Evolutionary conservation across 2,888 invertebrate species (phyloP).

Genomic region (Drosophila parthenogenetica): DNA sequence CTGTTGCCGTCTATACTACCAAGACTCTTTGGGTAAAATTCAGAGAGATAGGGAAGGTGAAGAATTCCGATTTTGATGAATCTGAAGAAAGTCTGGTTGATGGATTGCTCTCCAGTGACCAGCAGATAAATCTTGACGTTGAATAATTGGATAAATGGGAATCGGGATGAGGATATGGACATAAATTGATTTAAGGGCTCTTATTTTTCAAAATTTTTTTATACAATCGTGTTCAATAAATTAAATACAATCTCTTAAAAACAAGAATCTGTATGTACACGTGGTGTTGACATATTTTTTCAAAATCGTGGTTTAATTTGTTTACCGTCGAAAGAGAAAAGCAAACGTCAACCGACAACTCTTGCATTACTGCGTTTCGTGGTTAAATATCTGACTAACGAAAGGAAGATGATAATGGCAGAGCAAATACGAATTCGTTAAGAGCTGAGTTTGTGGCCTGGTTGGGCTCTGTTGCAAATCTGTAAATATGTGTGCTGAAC

Average conservation of each 20-base stretch:
- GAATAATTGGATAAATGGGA: background rate
- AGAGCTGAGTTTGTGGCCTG: conserved; percentile 7
- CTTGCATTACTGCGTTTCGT: background rate
- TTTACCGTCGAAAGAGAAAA: conserved; percentile 1
- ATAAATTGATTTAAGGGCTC: conserved; percentile 1
- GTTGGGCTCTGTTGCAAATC: conserved; percentile 25
- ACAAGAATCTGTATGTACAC: background rate
- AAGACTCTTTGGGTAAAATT: conserved; percentile 52
- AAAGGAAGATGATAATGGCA: conserved; percentile 19
- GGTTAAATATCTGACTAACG: background rate
- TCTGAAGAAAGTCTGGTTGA: background rate
- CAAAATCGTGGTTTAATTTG: conserved; percentile 9
- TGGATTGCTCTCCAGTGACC: no score
- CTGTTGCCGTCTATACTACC: conserved; percentile 34
- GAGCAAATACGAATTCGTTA: conserved; percentile 22
- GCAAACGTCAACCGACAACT: background rate
- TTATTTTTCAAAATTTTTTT: conserved; percentile 11
- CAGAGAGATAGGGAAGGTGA: background rate
- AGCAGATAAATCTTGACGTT: background rate
- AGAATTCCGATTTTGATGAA: background rate
- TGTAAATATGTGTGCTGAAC: conserved; percentile 27
- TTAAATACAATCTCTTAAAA: conserved; percentile 2
- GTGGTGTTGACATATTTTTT: background rate
- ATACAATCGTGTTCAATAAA: conserved; percentile 7
- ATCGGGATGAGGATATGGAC: background rate